A percentile compares a stretch with the other conserved stretches of the same genome.
These are phyloP conservation scores for Drosophila mimetica DNA, from an alignment of 2,888 invertebrate species.

Conservation along the genomic window DNA sequence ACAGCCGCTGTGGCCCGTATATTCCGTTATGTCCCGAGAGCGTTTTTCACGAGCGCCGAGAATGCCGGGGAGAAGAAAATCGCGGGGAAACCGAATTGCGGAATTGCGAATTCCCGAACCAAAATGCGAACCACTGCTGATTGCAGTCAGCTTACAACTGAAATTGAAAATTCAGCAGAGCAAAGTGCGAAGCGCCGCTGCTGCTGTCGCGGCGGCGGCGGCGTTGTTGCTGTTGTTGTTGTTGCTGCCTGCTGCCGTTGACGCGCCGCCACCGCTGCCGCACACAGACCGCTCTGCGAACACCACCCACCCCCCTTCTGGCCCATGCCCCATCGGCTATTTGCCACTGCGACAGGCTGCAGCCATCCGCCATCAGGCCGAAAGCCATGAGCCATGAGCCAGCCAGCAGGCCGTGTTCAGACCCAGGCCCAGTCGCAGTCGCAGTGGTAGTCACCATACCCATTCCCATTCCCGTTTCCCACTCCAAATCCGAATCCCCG, in stretches of 20 bases:
- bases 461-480: neutral
- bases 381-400: constrained; percentile 40
- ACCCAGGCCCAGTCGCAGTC: constrained; percentile 52
- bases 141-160: constrained; percentile 84
- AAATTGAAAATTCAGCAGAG: constrained; percentile 83
- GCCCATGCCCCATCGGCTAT: neutral
- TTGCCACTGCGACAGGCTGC: constrained; percentile 68
- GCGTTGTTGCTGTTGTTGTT: neutral
- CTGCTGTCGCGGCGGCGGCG: constrained; percentile 49
- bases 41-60: constrained; percentile 30
- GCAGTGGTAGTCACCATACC: neutral
- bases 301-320: constrained; percentile 1
- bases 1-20: constrained; percentile 33
- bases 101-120: constrained; percentile 43
- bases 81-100: constrained; percentile 27
- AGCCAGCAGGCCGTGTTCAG: constrained; percentile 47
- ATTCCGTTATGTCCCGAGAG: constrained; percentile 41
- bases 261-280: constrained; percentile 44
- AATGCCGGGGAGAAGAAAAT: neutral
- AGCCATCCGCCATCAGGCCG: constrained; percentile 43
- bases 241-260: constrained; percentile 21
- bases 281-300: constrained; percentile 30
- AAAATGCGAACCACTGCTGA: constrained; percentile 82
- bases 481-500: constrained; percentile 4
- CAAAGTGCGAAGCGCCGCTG: constrained; percentile 81